Base-by-base conservation (phyloP, 2,888 invertebrate species). In the Dexiosoma caninum region DNA sequence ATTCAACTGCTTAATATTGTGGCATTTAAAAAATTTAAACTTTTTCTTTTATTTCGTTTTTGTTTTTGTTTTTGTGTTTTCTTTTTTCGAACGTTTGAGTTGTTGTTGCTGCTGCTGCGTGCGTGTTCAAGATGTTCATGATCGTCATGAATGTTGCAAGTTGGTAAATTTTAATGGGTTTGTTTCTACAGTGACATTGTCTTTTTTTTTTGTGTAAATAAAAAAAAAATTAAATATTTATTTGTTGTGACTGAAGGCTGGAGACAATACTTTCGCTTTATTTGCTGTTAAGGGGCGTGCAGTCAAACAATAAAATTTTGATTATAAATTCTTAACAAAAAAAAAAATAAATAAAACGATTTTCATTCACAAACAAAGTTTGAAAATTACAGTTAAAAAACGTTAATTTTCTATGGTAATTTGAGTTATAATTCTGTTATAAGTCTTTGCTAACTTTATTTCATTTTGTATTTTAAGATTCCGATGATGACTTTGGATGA, bases 151-250 rank as follows among this genome's bases (percentile, higher is more conserved):
- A 9, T 72, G 53, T 14, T 51, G 69, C 74, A 74, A 49, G 53
- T 55, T 62, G 67, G 62, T 78, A 57, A 19, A 57, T n/a, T 69
- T 74, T 57, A 64, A 69, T 74, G 55, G 23, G 30, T 69, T 74
- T 57, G 49, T 49, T 69, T 62, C 49, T 74, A 64, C 62, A 64
- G 57, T 69, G 67, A 74, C 72, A 72, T 55, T 72, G 66, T 71
- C 66, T 49, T 35, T 40, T 30, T n/a, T 32, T 57, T 35, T 55
- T 9, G 8, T 2, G 9, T 7, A 21, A n/a, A 10, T 9, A 46
- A 46, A 19, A 14, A 42, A 42, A 16, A 44, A 10, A 42, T 40
- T 30, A 44, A 30, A 8, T 19, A n/a, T 14, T 55, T 27, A 32
- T 27, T 66, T 59, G 2, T 42, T 37, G 3, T 53, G 59, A 9